Evolutionary conservation across 2,113 vertebrate genomes (phyloP).

Genomic region (Pollachius pollachius): DNA sequence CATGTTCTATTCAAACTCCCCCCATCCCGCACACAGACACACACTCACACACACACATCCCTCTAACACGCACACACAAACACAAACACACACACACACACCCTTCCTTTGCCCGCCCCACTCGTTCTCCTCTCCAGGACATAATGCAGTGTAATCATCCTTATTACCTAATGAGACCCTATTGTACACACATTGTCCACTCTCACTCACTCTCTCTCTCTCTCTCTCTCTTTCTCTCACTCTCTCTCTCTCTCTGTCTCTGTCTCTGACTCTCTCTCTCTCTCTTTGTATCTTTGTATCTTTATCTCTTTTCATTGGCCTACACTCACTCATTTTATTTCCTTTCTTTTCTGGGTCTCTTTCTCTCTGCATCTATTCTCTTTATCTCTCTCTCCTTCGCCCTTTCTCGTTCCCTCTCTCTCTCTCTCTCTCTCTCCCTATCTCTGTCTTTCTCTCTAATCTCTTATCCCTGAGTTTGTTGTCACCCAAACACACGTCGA

Average conservation of each 20-base stretch:
- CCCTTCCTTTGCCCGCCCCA: neutral
- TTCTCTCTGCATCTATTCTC: too few species aligned
- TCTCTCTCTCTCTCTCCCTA: neutral
- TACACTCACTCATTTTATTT: too few species aligned
- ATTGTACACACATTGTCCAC: constrained; percentile 49
- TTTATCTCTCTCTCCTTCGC: too few species aligned
- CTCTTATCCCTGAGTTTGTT: neutral
- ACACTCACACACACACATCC: constrained; percentile 21
- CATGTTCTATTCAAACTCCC: constrained; percentile 58
- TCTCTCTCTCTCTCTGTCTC: neutral
- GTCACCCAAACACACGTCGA: too few species aligned
- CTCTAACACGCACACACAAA: neutral
- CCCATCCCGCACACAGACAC: constrained; percentile 45
- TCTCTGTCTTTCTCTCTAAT: neutral
- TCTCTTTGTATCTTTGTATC: neutral
- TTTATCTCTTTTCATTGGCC: neutral
- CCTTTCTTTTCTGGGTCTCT: too few species aligned
- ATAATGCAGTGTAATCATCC: constrained; percentile 69
- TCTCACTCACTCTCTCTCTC: constrained; percentile 13
- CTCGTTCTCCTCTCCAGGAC: constrained; percentile 44
- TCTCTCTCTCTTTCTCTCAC: neutral
- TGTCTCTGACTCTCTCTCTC: neutral
- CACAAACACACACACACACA: constrained; percentile 1
- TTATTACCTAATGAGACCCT: constrained; percentile 70
- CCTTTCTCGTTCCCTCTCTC: too few species aligned